These are phyloP conservation scores for Tenthredo livida DNA, from an alignment of 2,888 invertebrate genomes.

Conservation along the genomic window DNA sequence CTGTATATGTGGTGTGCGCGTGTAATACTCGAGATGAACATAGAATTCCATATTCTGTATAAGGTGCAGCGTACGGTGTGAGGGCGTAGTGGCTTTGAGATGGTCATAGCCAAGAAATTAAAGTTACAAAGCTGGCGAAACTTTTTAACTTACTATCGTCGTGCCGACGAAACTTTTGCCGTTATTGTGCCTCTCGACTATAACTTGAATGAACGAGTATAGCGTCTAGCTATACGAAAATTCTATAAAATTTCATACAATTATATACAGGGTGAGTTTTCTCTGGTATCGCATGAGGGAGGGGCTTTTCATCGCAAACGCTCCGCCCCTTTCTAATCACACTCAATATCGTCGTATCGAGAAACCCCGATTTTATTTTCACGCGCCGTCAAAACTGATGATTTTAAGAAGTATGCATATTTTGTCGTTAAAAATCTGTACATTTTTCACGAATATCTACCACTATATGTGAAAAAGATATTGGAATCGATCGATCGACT, in stretches of 20 bases:
- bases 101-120: slow-evolving; percentile 44
- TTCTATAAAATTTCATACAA: neutral
- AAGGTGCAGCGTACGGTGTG: slow-evolving; percentile 6
- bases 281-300: no score
- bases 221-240: neutral
- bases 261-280: no score
- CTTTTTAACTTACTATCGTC: slow-evolving; percentile 43
- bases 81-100: slow-evolving; percentile 7
- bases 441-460: no score
- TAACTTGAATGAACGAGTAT: slow-evolving; percentile 24
- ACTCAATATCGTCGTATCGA: no score
- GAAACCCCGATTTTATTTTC: no score
- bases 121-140: slow-evolving; percentile 46
- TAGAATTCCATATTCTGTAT: slow-evolving; percentile 25
- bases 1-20: neutral
- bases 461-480: no score
- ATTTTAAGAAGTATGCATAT: no score
- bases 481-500: no score
- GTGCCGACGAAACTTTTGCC: slow-evolving; percentile 24
- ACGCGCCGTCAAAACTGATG: no score
- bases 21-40: neutral
- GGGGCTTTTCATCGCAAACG: no score
- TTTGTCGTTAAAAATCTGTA: no score
- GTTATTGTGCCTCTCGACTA: slow-evolving; percentile 20
- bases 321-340: no score